Evolutionary conservation across 1,140 invertebrate species (phyloP).

Genomic region (Drosophila funebris): DNA sequence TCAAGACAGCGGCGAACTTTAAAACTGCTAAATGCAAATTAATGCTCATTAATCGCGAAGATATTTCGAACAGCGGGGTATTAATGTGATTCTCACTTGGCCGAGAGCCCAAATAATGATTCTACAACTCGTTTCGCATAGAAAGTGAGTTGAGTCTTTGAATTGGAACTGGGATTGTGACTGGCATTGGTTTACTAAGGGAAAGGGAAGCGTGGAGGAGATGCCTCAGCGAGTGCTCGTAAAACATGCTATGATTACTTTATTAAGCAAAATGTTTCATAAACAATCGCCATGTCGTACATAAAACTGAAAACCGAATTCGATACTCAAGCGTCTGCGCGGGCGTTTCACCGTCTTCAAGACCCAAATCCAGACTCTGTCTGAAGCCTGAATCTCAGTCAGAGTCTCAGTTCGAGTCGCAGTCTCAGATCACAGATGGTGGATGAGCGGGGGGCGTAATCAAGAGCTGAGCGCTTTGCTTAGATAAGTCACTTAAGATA

Average conservation of each 20-base stretch:
- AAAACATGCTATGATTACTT: constrained; percentile 81
- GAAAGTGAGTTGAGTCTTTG: constrained; percentile 51
- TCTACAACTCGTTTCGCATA: constrained; percentile 68
- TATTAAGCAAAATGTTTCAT: constrained; percentile 80
- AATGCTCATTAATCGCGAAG: constrained; percentile 76
- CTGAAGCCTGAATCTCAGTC: background rate
- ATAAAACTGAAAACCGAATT: constrained; percentile 70
- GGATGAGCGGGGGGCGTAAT: constrained; percentile 46
- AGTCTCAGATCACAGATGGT: constrained; percentile 20
- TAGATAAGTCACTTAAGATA: constrained; percentile 74
- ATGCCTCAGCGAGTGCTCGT: constrained; percentile 56
- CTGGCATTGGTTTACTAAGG: background rate
- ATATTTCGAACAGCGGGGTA: constrained; percentile 70
- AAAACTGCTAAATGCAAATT: constrained; percentile 77
- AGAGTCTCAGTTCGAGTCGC: background rate
- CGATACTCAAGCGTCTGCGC: constrained; percentile 59
- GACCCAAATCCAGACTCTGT: constrained; percentile 21
- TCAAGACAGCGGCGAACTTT: constrained; percentile 17
- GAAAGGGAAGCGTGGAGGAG: background rate
- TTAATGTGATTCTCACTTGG: constrained; percentile 76
- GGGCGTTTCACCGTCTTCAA: constrained; percentile 42
- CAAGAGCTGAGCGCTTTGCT: constrained; percentile 67
- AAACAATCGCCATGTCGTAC: constrained; percentile 77
- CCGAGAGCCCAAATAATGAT: constrained; percentile 27
- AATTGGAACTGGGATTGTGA: background rate